Evolutionary conservation across 2,113 vertebrate species (phyloP).

Genomic region (Ellobius talpinus): DNA sequence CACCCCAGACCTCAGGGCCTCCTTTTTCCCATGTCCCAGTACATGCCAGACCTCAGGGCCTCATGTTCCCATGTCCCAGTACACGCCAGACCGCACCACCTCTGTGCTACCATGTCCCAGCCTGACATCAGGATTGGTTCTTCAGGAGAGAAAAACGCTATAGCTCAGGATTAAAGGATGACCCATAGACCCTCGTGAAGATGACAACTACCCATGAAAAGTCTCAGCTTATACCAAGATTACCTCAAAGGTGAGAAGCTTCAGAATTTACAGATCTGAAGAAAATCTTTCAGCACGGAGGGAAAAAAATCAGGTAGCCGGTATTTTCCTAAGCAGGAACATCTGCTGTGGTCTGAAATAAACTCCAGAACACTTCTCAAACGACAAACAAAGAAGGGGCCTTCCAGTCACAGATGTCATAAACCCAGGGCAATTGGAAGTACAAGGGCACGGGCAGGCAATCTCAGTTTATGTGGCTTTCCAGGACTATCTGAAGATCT

Average conservation of each 20-base stretch:
- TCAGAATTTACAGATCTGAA: neutral
- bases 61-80: too few species aligned
- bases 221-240: conserved; percentile 13
- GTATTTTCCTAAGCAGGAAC: neutral
- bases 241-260: neutral
- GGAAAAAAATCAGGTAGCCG: neutral
- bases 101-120: neutral
- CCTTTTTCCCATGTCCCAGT: too few species aligned
- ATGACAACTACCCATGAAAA: neutral
- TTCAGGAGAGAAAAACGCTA: neutral
- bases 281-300: neutral
- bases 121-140: neutral
- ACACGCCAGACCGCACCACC: neutral
- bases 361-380: neutral
- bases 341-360: neutral
- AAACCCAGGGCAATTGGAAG: neutral
- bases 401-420: neutral
- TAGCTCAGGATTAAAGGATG: neutral
- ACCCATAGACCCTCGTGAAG: neutral
- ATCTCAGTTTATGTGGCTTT: neutral
- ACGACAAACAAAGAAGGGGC: neutral
- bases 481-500: neutral
- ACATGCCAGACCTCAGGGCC: too few species aligned
- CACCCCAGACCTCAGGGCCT: too few species aligned
- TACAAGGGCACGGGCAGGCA: accelerated